Evolutionary conservation across 1,140 invertebrate species (phyloP).

Genomic region (Bombyx mandarina): DNA sequence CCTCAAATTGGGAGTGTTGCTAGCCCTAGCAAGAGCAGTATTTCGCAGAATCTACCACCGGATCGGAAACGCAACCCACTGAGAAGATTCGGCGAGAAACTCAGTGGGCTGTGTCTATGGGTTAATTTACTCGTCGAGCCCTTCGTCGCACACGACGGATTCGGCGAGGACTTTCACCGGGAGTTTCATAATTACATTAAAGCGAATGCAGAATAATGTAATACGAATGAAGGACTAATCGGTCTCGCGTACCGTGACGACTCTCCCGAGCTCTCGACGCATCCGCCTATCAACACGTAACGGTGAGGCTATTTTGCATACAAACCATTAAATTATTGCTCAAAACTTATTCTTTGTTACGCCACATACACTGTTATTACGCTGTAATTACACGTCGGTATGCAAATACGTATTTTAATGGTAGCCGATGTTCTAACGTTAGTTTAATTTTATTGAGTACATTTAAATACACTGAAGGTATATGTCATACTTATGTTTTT

Average conservation of each 20-base stretch:
- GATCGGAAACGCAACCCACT: too few relatives aligned
- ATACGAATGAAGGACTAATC: slow-evolving; percentile 67
- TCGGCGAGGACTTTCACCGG: too few relatives aligned
- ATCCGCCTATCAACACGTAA: slow-evolving; percentile 64
- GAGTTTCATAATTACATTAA: too few relatives aligned
- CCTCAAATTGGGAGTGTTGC: too few relatives aligned
- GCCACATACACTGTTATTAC: slow-evolving; percentile 64
- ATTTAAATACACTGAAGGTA: neutral
- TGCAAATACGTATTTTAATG: slow-evolving; percentile 65
- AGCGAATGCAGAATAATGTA: slow-evolving; percentile 38
- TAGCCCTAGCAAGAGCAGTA: too few relatives aligned
- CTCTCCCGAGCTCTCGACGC: slow-evolving; percentile 37
- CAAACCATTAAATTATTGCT: slow-evolving; percentile 70
- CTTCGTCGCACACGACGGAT: too few relatives aligned
- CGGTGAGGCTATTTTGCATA: slow-evolving; percentile 67
- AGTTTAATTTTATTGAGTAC: slow-evolving; percentile 35
- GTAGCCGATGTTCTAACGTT: slow-evolving; percentile 42
- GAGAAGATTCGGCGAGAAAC: too few relatives aligned
- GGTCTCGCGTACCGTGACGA: slow-evolving; percentile 55
- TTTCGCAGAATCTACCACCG: too few relatives aligned
- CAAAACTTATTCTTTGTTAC: slow-evolving; percentile 69
- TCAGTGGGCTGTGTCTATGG: too few relatives aligned
- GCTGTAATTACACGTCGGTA: slow-evolving; percentile 63
- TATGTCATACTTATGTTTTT: neutral
- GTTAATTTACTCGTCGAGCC: too few relatives aligned